These are phyloP conservation scores for Acronicta aceris DNA, from an alignment of 2,888 invertebrate genomes.

Conservation along the genomic window DNA sequence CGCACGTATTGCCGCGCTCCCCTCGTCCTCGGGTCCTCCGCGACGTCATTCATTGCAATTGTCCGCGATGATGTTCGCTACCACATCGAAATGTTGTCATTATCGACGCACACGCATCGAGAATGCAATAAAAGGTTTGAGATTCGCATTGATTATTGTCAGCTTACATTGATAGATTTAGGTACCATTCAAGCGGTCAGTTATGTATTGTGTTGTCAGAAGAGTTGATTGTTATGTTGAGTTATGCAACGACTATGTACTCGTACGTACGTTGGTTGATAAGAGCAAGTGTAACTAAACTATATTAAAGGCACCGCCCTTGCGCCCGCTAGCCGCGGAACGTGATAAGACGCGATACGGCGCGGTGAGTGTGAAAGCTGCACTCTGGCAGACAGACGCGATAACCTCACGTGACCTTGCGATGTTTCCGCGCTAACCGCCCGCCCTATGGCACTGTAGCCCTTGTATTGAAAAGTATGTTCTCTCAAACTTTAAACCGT, in stretches of 20 bases:
- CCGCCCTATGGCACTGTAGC: slow-evolving; percentile 45
- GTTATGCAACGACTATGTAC: slow-evolving; percentile 59
- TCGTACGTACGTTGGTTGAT: slow-evolving; percentile 50
- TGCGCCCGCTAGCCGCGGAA: slow-evolving; percentile 53
- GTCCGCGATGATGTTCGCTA: slow-evolving; percentile 83
- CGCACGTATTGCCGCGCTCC: slow-evolving; percentile 76
- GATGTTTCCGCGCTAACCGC: slow-evolving; percentile 65
- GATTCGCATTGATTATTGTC: slow-evolving; percentile 71
- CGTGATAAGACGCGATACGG: slow-evolving; percentile 56
- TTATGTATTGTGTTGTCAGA: slow-evolving; percentile 62
- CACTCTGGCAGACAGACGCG: slow-evolving; percentile 65
- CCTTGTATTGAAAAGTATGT: slow-evolving; percentile 4
- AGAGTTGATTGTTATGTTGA: slow-evolving; percentile 60
- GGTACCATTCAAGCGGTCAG: slow-evolving; percentile 65
- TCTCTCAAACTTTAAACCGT: no score
- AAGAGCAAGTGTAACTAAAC: slow-evolving; percentile 52
- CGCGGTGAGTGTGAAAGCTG: slow-evolving; percentile 75
- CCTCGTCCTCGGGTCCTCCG: slow-evolving; percentile 66
- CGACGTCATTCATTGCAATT: slow-evolving; percentile 89
- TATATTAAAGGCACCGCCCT: slow-evolving; percentile 66
- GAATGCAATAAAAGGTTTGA: slow-evolving; percentile 79
- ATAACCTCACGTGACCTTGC: slow-evolving; percentile 81
- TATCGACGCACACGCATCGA: slow-evolving; percentile 81
- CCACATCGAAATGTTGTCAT: slow-evolving; percentile 86
- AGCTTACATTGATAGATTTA: slow-evolving; percentile 71